Evolutionary conservation across 2,888 invertebrate genomes (phyloP).

Genomic region (Calephelis perditalis): DNA sequence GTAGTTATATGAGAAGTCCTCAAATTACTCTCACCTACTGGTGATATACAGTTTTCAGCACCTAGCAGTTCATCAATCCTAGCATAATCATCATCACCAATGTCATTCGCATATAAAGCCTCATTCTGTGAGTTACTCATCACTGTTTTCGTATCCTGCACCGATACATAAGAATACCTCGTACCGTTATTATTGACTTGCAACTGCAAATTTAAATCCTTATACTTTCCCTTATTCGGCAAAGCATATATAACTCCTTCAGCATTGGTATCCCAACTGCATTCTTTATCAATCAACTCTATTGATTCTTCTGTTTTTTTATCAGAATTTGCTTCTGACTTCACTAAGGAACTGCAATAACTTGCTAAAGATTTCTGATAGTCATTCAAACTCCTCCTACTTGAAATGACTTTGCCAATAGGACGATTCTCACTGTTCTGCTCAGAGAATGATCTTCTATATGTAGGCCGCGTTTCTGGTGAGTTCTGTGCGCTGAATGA

Average conservation of each 20-base stretch:
- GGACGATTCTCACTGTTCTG: conserved; percentile 58
- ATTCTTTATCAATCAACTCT: conserved; percentile 76
- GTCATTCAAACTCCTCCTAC: conserved; percentile 66
- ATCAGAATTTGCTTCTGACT: conserved; percentile 42
- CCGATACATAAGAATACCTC: conserved; percentile 67
- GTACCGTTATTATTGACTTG: conserved; percentile 73
- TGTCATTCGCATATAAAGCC: conserved; percentile 61
- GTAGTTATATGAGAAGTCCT: conserved; percentile 66
- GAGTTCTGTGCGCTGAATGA: conserved; percentile 69
- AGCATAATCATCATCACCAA: conserved; percentile 66
- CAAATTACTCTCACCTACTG: conserved; percentile 59
- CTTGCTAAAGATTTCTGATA: conserved; percentile 61
- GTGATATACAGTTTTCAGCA: conserved; percentile 65
- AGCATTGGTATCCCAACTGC: conserved; percentile 77
- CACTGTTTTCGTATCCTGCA: conserved; percentile 65
- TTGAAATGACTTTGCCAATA: conserved; percentile 67
- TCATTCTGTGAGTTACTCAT: conserved; percentile 72
- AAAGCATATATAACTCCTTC: conserved; percentile 73
- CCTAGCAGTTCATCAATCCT: conserved; percentile 66
- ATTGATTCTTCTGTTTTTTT: conserved; percentile 61
- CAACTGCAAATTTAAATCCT: conserved; percentile 65
- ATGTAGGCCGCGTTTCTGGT: conserved; percentile 66
- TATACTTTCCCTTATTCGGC: conserved; percentile 72
- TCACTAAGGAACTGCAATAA: conserved; percentile 52
- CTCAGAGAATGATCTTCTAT: conserved; percentile 68